Evolutionary conservation across 2,113 vertebrate species (phyloP), one percentile per base, ranked within the genome.

Genomic region (Mustela lutreola): DNA sequence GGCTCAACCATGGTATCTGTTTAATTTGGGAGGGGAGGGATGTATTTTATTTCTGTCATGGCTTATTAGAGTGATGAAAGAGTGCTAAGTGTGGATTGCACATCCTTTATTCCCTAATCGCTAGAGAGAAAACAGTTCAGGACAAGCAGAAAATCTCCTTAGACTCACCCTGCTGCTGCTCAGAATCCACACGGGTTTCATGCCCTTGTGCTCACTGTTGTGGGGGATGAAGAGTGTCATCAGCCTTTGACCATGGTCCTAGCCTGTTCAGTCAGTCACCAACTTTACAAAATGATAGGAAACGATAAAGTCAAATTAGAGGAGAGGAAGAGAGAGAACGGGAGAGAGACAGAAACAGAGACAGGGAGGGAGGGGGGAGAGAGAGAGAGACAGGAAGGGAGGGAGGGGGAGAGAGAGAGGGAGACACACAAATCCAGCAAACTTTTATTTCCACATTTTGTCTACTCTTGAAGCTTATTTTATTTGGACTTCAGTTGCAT

Each of bases 71-170:
- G 53, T 53, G 21, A 50, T 19, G 48, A 33, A 79, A 33, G 7
- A 48, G 14, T 48, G 75, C 7, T 31, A 31, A 31, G 7, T 78
- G 75, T 78, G 42, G 73, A 80, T 65, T 96, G 78, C n/a, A 91
- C 21, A 93, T 62, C 45, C 84, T 95, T 98, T 97, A 96, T 98
- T 98, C 87, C 97, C 95, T 96, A 97, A 97, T 97, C 97, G 95
- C 63, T 56, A 3, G 53, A 94, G 62, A 97, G 89, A 97, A 97
- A 94, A 92, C 2, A 95, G 58, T 50, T 79, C 91, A 56, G 8
- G 36, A 31, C 15, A 95, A 92, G 93, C 0, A n/a, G 36, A 86
- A 65, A 95, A 82, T 16, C 53, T 33, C 11, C 24, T 36, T 5
- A 70, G 31, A 33, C 12, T 56, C 56, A n/a, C 5, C 0, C 15